Evolutionary conservation across 2,888 invertebrate genomes (phyloP).

Genomic region (Plusia festucae): DNA sequence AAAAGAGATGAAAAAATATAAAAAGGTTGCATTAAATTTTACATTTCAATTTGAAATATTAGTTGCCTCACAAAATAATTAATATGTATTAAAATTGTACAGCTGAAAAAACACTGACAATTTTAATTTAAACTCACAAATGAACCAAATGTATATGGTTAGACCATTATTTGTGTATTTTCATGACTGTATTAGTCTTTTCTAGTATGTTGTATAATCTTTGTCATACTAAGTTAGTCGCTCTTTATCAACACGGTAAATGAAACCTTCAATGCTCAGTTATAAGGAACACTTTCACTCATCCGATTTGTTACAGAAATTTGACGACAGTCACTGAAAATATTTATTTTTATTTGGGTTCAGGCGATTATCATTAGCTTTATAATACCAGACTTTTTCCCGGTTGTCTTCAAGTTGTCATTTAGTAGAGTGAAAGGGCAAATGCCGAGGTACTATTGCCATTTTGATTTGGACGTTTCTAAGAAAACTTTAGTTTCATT

Average conservation of each 20-base stretch:
- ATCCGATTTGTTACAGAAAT: conserved; percentile 21
- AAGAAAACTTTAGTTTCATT: not conserved
- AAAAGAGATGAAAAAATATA: not conserved
- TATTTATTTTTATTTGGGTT: not conserved
- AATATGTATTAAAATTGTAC: not conserved
- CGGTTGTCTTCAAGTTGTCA: not conserved
- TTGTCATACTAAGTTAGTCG: conserved; percentile 24
- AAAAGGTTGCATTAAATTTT: no score
- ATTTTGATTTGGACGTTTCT: not conserved
- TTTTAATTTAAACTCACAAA: not conserved
- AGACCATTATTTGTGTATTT: not conserved
- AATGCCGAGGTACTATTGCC: not conserved
- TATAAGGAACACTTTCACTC: conserved; percentile 38
- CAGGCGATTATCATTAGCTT: conserved; percentile 1
- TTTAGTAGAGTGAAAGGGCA: not conserved
- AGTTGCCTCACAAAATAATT: not conserved
- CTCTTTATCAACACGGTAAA: conserved; percentile 42
- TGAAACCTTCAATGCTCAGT: conserved; percentile 34
- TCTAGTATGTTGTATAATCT: conserved; percentile 29
- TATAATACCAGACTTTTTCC: not conserved
- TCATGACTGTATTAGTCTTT: conserved; percentile 3
- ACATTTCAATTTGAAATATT: not conserved
- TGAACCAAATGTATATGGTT: not conserved
- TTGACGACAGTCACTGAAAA: conserved; percentile 10
- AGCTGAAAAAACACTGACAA: not conserved